Evolutionary conservation across 2,797 vertebrate genomes (phyloP), one percentile per base, ranked within the genome.

Genomic region (Lacerta viridis): DNA sequence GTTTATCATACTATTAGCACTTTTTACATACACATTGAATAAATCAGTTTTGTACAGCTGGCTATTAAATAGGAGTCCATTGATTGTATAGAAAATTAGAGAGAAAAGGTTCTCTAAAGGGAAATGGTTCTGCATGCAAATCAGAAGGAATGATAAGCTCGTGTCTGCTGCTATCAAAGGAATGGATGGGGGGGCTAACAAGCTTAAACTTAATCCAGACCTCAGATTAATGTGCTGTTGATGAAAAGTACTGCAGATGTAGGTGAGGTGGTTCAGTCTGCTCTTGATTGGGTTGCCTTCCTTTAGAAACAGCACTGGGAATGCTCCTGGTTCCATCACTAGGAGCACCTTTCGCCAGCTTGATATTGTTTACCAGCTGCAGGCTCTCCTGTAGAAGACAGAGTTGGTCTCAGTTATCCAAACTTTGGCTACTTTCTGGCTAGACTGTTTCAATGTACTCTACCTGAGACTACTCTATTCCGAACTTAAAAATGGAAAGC

Each of bases 21-120:
- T 81, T 93, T 93, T 64, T 88, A 74, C 78, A 86, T 90, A 78
- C 15, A 93, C 88, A 87, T 80, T 94, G 83, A 85, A 92, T 55
- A 93, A 93, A 92, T 95, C 88, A 93, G 29, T 68, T 93, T 95
- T 88, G 82, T 86, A 41, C 8, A 91, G 43, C 80, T 90, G 59
- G 71, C 89, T 91, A 92, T 69, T 91, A 92, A 93, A 95, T 93
- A 94, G 85, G 93, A 94, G 89, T 92, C 86, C 2, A 87, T 87
- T 91, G 93, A 23, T 8, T 90, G 88, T 85, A 90, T 66, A 76
- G 83, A 85, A 85, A 64, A 64, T 43, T 27, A 85, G 72, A n/a
- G 55, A 85, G 7, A 72, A 41, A 68, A 33, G 15, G 50, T 15
- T 55, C 50, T 55, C 3, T 36, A 55, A 33, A 43, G n/a, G 46